Evolutionary conservation across 1,140 invertebrate genomes (phyloP), one percentile per base, ranked within the genome.

Genomic region (Diorhabda elongata): DNA sequence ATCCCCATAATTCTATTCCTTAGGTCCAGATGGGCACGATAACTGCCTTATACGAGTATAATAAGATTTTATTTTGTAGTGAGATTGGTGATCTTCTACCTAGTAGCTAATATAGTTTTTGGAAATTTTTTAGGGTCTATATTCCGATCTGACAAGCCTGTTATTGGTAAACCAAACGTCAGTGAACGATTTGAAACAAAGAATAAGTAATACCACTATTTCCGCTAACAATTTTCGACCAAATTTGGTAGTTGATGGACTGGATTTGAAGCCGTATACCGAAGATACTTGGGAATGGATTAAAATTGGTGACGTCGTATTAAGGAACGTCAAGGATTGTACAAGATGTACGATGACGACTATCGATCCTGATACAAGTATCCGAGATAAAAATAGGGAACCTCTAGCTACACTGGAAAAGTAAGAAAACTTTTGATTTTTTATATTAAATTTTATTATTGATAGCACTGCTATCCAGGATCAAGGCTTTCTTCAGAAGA

Each of bases 231-330:
- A 87, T 65, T 92, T 92, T 76, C 82, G 90, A 57, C 85, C 87
- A 2, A 92, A 91, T 78, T 87, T 92, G 67, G 82, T 91, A 0
- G 82, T 92, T 5, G 85, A 86, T 73, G 89, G 88, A 2, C 67
- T 72, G 3, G 52, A 71, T 2, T 80, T 85, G 2, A 71, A 82
- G 41, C 75, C 88, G 2, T 90, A 85, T 73, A 87, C 86, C 2
- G 91, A 92, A 78, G 89, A 91, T 69, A 79, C 81, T 9, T 91
- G 89, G 89, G 85, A 87, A 44, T 91, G 86, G 82, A 78, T 91
- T 11, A 89, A 88, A 81, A 88, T 91, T 65, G 89, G 89, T 3
- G 73, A 82, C 58, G 81, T 83, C 0, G 74, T 89, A 11, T 86
- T 90, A 69, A 84, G 85, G 76, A 85, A 87, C 68, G 81, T 90